Base-by-base conservation (phyloP, 2,888 invertebrate genomes). In the Parnassius mnemosyne region DNA sequence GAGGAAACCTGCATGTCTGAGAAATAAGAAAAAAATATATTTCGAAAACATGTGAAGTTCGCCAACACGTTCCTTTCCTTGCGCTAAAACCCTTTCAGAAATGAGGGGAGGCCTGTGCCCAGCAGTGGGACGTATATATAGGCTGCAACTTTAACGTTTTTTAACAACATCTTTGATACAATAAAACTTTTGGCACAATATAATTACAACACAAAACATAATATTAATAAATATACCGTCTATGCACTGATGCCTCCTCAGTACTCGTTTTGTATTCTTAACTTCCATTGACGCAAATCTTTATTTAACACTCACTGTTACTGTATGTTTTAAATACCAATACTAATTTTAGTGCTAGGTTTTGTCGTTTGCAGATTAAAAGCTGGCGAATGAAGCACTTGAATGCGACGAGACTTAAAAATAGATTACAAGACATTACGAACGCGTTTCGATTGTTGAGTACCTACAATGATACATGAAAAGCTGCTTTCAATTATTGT, bases 181-280 rank as follows among this genome's bases (percentile, higher is more conserved):
- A 20, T 20, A 20, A 20, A 2, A 20, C 20, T 20, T 20, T 20
- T 20, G 20, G 20, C 20, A 20, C 20, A 20, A 25, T 25, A 25
- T 25, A 5, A 25, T 7, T 25, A 25, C 25, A 16, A 46, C 41
- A 49, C 34, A 43, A 56, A 52, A 61, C 49, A 51, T 54, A 55
- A 51, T 54, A 55, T 55, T 43, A 63, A 43, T 47, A 53, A 16
- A 51, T 55, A 34, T 69, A 72, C 70, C 71, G 43, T 67, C 66
- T 46, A 69, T 60, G 46, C 68, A 61, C 16, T 59, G 47, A 54
- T 73, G 73, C 41, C 70, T 57, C 65, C 64, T 65, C 58, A 72
- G 66, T 60, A 67, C 56, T 42, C 57, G 65, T 59, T 62, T 68
- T 20, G 55, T 64, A 66, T 60, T 57, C 66, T 66, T 67, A 20